These are phyloP conservation scores for Malurus leucopterus DNA, from an alignment of 2,797 vertebrate species.

Conservation along the genomic window DNA sequence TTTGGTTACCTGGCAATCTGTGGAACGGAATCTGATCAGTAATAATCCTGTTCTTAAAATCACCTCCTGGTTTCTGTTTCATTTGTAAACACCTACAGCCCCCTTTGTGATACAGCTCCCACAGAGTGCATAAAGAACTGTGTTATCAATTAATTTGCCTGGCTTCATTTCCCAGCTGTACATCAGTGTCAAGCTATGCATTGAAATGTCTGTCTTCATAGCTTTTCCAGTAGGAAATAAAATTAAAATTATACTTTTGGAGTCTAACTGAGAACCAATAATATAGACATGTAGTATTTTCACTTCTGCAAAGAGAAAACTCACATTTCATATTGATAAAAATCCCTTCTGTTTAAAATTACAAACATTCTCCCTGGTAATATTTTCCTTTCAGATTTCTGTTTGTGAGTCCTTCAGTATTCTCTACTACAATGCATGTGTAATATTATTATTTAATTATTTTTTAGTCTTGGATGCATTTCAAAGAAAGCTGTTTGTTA, in stretches of 20 bases:
- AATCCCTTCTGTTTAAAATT: not conserved
- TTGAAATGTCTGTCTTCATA: not conserved
- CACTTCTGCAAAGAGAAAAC: not conserved
- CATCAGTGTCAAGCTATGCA: not conserved
- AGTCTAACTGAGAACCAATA: not conserved
- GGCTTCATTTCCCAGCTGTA: not conserved
- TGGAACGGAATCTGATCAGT: not conserved
- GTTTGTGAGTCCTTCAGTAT: not conserved
- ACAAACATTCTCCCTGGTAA: not conserved
- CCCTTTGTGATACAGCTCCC: not conserved
- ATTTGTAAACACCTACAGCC: not conserved
- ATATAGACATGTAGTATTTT: not conserved
- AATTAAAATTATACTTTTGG: not conserved
- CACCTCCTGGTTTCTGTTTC: not conserved
- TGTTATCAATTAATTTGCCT: slow-evolving; percentile 17
- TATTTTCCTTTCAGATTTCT: not conserved
- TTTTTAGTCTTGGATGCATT: not conserved
- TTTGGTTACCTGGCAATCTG: not conserved
- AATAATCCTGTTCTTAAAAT: not conserved
- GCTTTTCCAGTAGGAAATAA: not conserved
- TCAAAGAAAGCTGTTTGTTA: not conserved
- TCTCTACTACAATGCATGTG: not conserved
- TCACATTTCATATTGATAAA: not conserved
- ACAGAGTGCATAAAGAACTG: not conserved
- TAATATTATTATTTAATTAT: not conserved